Base-by-base conservation (phyloP, 2,888 invertebrate genomes). In the Macropis europaea region DNA sequence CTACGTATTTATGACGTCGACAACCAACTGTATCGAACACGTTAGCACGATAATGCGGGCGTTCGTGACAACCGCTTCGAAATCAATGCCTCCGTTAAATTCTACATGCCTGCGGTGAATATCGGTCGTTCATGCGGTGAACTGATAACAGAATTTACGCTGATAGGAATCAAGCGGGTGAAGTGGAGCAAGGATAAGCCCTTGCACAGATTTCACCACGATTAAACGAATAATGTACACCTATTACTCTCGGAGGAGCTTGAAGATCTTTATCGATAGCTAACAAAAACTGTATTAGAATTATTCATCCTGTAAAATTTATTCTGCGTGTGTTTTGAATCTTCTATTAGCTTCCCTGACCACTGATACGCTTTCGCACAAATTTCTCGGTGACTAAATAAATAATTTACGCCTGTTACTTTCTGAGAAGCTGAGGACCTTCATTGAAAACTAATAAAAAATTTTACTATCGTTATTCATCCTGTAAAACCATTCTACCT, bases 11-110 rank as follows among this genome's bases (percentile, higher is more conserved):
- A 28, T 66, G 59, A 52, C 59, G 59, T 42, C 17, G 57, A 19
- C n/a, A n/a, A n/a, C 19, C 54, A 38, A 63, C 59, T 36, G 73
- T 40, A 63, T 40, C 54, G 32, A 54, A 28, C 57, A 53, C 34
- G 56, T 59, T 64, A 32, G 13, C 34, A 13, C 63, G 63, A 71
- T 73, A 71, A 73, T 73, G 72, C 73, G 72, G 73, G 73, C 50
- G 48, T 42, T 73, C 71, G 59, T 56, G 54, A 64, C 53, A 72
- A 63, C 56, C 30, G 24, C n/a, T 11, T 54, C 26, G 48, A 50
- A 73, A 73, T 64, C 73, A 54, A 71, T 73, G 72, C 53, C 32
- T 48, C 24, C 17, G 28, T 1, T 45, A n/a, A 30, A 64, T 62
- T 47, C n/a, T 22, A 32, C 54, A 36, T 42, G 52, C 32, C 36